Evolutionary conservation across 2,797 vertebrate species (phyloP), one percentile per base, ranked within the genome.

Genomic region (Tauraco hartlaubi): DNA sequence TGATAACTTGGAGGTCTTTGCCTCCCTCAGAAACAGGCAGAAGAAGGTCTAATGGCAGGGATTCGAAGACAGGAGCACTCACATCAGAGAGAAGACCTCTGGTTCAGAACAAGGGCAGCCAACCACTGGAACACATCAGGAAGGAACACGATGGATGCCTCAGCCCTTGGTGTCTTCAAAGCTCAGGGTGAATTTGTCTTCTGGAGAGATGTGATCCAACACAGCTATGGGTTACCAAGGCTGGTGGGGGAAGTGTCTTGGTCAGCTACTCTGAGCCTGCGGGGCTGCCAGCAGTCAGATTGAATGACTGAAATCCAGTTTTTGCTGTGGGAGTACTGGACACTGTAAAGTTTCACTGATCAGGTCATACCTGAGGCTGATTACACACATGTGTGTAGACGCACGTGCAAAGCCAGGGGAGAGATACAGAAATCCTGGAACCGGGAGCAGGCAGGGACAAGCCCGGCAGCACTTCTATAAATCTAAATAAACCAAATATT

Each of bases 51-150:
- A 31, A 82, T 3, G 54, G 74, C 72, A 91, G 78, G 84, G 77
- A 75, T 35, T 63, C 2, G 15, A 74, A 77, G 68, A 39, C 75
- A 88, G 64, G 71, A 80, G 58, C 23, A 13, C 44, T 76, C 33
- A 39, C 20, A 67, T 22, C 1, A 3, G 73, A 96, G 73, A 72
- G 69, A 68, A 92, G 81, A 95, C 85, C 89, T 89, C 94, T 92
- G 91, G 84, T 80, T 85, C 91, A 26, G 85, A 91, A 87, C 1
- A 19, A 80, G 52, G 72, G 93, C 39, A 79, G 86, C 90, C 83
- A 76, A 23, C 14, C n/a, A 3, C 63, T 23, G 80, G 62, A 88
- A 73, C 43, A 48, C 0, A 5, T 56, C 85, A 73, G 73, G 85
- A 49, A 91, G 85, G 90, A 92, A 94, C 88, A 93, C 0, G 0